Percentiles rank a stretch among this genome's conserved stretches.
These are phyloP conservation scores for Pelodytes ibericus DNA, from an alignment of 2,797 vertebrate genomes.

Conservation along the genomic window DNA sequence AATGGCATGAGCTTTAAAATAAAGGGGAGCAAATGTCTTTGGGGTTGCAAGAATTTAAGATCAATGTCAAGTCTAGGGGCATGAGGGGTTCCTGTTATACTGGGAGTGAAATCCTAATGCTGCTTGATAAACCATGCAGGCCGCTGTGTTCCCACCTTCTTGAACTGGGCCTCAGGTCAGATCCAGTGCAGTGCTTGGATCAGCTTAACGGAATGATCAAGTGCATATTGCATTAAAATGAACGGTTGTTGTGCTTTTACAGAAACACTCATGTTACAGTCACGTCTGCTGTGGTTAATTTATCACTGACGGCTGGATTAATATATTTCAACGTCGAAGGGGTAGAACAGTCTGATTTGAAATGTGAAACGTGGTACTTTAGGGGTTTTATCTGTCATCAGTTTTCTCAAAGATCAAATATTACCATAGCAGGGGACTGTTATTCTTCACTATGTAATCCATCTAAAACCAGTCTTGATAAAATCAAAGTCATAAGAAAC, in stretches of 20 bases:
- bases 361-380: constrained; percentile 9
- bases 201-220: neutral
- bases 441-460: constrained; percentile 33
- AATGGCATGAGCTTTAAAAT: no score
- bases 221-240: neutral
- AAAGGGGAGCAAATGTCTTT: no score
- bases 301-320: neutral
- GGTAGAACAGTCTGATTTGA: constrained; percentile 11
- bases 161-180: neutral
- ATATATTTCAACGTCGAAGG: constrained; percentile 8
- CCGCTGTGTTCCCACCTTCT: neutral
- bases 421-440: constrained; percentile 14
- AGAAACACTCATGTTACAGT: neutral
- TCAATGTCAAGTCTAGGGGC: no score
- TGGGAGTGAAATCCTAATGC: neutral
- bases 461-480: constrained; percentile 5
- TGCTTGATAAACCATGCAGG: neutral
- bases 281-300: neutral
- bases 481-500: no score
- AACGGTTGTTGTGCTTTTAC: neutral
- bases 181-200: neutral
- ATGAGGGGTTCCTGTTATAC: no score
- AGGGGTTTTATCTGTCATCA: constrained; percentile 31
- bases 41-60: no score
- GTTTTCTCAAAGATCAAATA: constrained; percentile 15